A percentile compares a stretch with the other conserved stretches of the same genome.
phyloP scores from a whole-genome alignment of 2,113 vertebrate genomes.

The Burhinus bistriatus region DNA sequence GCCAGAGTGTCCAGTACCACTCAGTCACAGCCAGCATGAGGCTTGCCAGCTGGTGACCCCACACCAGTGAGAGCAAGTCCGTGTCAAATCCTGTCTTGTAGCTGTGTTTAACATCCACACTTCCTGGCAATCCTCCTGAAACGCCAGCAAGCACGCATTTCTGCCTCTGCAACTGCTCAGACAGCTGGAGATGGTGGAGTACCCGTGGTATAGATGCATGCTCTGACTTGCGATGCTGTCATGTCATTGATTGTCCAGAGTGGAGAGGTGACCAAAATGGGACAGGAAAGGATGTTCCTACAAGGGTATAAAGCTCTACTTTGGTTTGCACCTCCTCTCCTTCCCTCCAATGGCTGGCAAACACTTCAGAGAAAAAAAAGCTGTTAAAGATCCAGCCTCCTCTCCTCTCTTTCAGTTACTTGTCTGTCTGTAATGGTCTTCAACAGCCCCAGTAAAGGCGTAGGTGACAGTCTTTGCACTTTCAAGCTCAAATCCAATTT shows the following conservation, averaged over 20 bases:
- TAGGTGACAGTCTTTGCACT: background rate
- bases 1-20: background rate
- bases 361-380: background rate
- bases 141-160: background rate
- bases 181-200: background rate
- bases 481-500: background rate
- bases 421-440: background rate
- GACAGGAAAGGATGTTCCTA: background rate
- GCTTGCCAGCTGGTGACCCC: background rate
- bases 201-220: rapidly evolving
- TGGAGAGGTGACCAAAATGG: background rate
- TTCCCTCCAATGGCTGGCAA: background rate
- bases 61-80: background rate
- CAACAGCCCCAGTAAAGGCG: background rate
- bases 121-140: background rate
- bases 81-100: background rate
- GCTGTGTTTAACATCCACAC: background rate
- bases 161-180: background rate
- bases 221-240: background rate
- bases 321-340: background rate
- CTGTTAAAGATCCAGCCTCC: background rate
- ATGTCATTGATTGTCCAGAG: background rate
- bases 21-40: background rate
- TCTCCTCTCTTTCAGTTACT: background rate
- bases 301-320: background rate